Evolutionary conservation across 2,888 invertebrate species (phyloP).

Genomic region (Crocallis elinguaria): DNA sequence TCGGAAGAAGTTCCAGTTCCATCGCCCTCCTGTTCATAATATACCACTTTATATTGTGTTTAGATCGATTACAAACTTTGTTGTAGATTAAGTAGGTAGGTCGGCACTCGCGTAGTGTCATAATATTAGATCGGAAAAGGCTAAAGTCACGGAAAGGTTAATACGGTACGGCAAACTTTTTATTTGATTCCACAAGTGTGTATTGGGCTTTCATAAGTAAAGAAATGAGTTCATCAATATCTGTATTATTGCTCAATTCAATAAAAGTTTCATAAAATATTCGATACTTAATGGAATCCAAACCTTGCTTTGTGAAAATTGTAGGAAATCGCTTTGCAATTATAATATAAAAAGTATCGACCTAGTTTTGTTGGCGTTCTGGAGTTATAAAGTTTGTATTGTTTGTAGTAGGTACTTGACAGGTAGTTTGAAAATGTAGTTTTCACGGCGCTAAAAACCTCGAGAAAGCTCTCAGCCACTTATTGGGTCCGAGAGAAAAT

Average conservation of each 20-base stretch:
- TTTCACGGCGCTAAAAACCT: conserved; percentile 26
- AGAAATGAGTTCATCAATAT: conserved; percentile 16
- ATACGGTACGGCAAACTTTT: conserved; percentile 16
- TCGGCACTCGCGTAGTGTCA: background rate
- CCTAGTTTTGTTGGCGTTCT: no score
- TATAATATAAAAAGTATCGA: no score
- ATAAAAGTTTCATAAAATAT: background rate
- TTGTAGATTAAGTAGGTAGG: background rate
- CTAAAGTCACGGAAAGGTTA: conserved; percentile 10
- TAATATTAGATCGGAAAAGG: conserved; percentile 8
- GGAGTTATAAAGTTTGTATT: no score
- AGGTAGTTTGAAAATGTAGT: conserved; percentile 23
- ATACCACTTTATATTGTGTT: conserved; percentile 23
- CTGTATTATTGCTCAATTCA: conserved; percentile 11
- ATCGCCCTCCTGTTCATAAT: conserved; percentile 13
- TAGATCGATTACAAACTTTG: conserved; percentile 26
- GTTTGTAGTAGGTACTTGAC: no score
- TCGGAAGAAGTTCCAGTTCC: conserved; percentile 24
- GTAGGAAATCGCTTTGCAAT: no score
- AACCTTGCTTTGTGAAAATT: no score
- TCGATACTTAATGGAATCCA: no score
- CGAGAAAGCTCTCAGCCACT: conserved; percentile 23
- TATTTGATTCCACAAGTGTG: conserved; percentile 19
- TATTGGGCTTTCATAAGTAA: background rate
- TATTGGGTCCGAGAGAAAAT: conserved; percentile 31